Evolutionary conservation across 1,140 invertebrate species (phyloP), one percentile per base, ranked within the genome.

Genomic region (Saccostrea glomerata): DNA sequence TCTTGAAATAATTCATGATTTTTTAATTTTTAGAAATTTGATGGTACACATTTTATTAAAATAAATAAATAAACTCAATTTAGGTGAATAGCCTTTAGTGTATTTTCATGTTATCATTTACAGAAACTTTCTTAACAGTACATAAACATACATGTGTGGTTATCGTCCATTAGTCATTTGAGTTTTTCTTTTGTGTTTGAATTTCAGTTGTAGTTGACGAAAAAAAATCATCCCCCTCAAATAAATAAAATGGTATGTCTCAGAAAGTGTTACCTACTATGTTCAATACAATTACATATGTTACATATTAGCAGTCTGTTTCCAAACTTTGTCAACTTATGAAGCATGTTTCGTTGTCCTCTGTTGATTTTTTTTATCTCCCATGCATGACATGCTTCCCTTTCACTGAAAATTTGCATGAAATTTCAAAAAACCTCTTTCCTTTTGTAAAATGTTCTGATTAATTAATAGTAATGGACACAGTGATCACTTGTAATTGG

Each of bases 171-270:
- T 63, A 63, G 17, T 30, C 13, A 30, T 77, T 30, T 77, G 23
- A 77, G 25, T 77, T 77, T 25, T 77, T 77, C 70, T 30, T 36
- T 25, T 77, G 70, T 77, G 70, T 77, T 77, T 77, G 25, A 77
- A 30, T 77, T 77, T 77, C 70, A 77, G 70, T 77, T 77, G 30
- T 77, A 77, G 70, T 77, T 30, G 70, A 77, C 36, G 70, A 77
- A 77, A 77, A 77, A 15, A 77, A 15, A 15, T 77, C 70, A 77
- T 77, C 70, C 70, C 70, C 70, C 30, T 77, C 70, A 77, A 77
- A 77, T 30, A 30, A 77, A 36, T 77, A 77, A 30, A 40, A 77
- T 77, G 70, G 70, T 77, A 77, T 77, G 70, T 77, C 30, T 15
- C 70, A 30, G 70, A 77, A 13, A 15, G 11, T 36, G 25, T 30